Evolutionary conservation across 2,113 vertebrate species (phyloP), one percentile per base, ranked within the genome.

Genomic region (Leuciscus idus): DNA sequence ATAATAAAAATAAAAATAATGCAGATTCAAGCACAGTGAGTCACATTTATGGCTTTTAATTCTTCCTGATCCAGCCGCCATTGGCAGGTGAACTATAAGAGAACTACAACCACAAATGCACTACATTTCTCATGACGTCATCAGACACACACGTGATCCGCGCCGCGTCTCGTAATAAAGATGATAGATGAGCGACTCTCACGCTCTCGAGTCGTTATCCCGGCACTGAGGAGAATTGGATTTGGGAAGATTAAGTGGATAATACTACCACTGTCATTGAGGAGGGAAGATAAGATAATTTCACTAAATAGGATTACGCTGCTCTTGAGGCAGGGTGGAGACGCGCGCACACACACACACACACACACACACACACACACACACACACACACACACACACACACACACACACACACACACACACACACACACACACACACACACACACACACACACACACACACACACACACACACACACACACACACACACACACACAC

Each of bases 251-350:
- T 93, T 94, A 92, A 90, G 57, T 9, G 92, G 89, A 93, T 93
- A 92, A 94, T 90, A 90, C 81, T 93, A 26, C 4, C 91, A 86
- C 83, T 88, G 87, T 87, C 78, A 90, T 90, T 92, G 93, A 70
- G 26, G 93, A 90, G 90, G 88, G 82, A 66, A 93, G 93, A 95
- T 94, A 94, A 94, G 92, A 94, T 93, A 92, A 94, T 93, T 93
- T 91, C 87, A 82, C 87, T 75, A 92, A 93, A 94, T 90, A 90
- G 93, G 93, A 95, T 95, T 94, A 94, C 68, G 84, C 90, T 83
- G 91, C 86, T 87, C 87, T 89, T 88, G 89, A 91, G 89, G 88
- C 91, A 89, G 91, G 90, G 87, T 81, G 87, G 88, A 88, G 81
- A 85, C 87, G 88, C 78, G 30, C 87, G 86, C 85, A 84, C 88